Evolutionary conservation across 2,888 invertebrate genomes (phyloP).

Genomic region (Incurvaria masculella): DNA sequence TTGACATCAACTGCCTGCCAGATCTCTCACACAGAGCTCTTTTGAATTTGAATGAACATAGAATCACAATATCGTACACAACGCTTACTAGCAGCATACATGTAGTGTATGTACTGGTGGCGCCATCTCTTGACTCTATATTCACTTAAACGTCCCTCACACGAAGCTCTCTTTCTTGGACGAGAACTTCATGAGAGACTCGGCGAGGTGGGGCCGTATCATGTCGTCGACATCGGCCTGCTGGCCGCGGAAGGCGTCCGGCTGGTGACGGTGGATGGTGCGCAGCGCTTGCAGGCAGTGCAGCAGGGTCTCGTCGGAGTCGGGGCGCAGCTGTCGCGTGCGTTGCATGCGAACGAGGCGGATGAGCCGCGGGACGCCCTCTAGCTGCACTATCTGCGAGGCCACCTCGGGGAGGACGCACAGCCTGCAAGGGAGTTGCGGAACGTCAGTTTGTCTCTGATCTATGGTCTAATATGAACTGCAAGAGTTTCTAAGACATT

Average conservation of each 20-base stretch:
- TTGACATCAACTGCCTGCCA: no score
- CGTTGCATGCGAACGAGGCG: constrained; percentile 62
- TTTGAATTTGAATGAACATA: no score
- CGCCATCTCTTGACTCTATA: no score
- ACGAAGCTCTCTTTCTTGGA: constrained; percentile 79
- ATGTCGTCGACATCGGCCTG: constrained; percentile 67
- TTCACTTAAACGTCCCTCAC: no score
- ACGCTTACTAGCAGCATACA: no score
- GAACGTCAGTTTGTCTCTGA: neutral
- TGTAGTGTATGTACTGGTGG: no score
- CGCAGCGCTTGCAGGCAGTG: constrained; percentile 46
- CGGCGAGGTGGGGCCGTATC: constrained; percentile 71
- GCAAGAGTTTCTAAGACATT: no score
- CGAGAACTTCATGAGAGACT: constrained; percentile 76
- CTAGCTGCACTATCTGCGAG: constrained; percentile 64
- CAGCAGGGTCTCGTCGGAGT: constrained; percentile 45
- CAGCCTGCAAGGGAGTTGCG: constrained; percentile 43
- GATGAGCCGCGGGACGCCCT: constrained; percentile 64
- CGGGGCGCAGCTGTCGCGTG: constrained; percentile 32
- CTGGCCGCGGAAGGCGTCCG: constrained; percentile 36
- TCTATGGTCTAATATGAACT: neutral
- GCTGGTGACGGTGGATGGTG: constrained; percentile 44
- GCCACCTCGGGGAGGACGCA: constrained; percentile 67
- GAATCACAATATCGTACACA: no score
- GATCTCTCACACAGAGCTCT: no score